Base-by-base conservation (phyloP, 2,113 vertebrate species). In the Tragelaphus imberbis region DNA sequence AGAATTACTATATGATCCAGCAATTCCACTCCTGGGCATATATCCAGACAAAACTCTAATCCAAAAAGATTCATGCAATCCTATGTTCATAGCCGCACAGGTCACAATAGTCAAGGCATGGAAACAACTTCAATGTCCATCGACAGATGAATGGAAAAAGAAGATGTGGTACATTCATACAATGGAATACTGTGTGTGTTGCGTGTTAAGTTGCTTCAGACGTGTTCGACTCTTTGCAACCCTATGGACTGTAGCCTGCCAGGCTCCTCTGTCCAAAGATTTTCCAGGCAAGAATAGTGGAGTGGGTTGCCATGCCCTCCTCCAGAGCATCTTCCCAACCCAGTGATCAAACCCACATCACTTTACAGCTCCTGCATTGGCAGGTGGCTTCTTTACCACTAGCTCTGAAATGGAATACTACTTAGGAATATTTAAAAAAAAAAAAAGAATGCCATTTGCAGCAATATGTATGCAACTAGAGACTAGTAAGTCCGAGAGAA, bases 131-230 rank as follows among this genome's bases (percentile, higher is more conserved):
- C 19, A 71, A 36, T 71, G 17, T 36, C 17, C 65, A 36, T 21
- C n/a, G 4, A 36, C 9, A 71, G 65, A 71, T 11, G 65, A 36
- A 36, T 71, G n/a, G n/a, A 71, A 71, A 71, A 77, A 77, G 63
- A 68, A 68, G 40, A 77, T 44, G 12, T 44, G 71, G 71, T 77
- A 77, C 23, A 44, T 44, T 44, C 27, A 30, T 79, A 79, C 77
- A 79, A 49, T 30, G 44, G 27, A 68, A 71, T 71, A 71, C 33
- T 71, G n/a, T 36, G n/a, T 36, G 65, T 36, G 65, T 21, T 36
- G 17, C 0, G 0, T 36, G 65, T 71, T 71, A 71, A 71, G n/a
- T 71, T 4, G 0, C 30, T 71, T 36, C 17, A 71, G 65, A 6
- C 2, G 0, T 23, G 9, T 71, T 23, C 0, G 1, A 40, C 68